Evolutionary conservation across 2,888 invertebrate genomes (phyloP).

Genomic region (Clepsis dumicolana): DNA sequence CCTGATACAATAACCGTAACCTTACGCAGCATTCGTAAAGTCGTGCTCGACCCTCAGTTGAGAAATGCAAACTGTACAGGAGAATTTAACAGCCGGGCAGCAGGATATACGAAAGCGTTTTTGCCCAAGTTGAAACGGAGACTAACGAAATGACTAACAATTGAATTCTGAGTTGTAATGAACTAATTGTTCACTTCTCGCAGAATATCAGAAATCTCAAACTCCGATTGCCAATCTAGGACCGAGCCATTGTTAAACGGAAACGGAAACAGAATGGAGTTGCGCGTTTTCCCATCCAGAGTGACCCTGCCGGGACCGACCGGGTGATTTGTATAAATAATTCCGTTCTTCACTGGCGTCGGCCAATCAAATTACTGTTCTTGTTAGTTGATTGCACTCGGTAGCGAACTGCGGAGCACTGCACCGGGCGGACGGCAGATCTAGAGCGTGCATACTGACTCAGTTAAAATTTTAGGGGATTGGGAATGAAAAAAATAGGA

Average conservation of each 20-base stretch:
- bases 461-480: background rate
- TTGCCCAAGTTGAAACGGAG: too few species aligned
- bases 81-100: too few species aligned
- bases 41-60: too few species aligned
- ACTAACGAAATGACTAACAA: too few species aligned
- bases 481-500: background rate
- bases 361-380: slow-evolving; percentile 42
- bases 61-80: too few species aligned
- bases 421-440: background rate
- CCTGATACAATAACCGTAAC: too few species aligned
- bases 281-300: slow-evolving; percentile 22
- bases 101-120: too few species aligned
- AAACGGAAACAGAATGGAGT: slow-evolving; percentile 11
- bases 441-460: too few species aligned
- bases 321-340: slow-evolving; percentile 43
- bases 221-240: background rate
- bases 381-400: slow-evolving; percentile 43
- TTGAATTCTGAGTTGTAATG: too few species aligned
- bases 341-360: slow-evolving; percentile 33
- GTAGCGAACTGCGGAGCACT: slow-evolving; percentile 10
- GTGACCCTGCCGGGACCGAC: slow-evolving; percentile 18
- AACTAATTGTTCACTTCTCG: background rate
- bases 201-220: background rate
- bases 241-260: background rate
- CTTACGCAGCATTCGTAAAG: too few species aligned